Evolutionary conservation across 1,140 invertebrate species (phyloP), one percentile per base, ranked within the genome.

Genomic region (Drosophila funebris): DNA sequence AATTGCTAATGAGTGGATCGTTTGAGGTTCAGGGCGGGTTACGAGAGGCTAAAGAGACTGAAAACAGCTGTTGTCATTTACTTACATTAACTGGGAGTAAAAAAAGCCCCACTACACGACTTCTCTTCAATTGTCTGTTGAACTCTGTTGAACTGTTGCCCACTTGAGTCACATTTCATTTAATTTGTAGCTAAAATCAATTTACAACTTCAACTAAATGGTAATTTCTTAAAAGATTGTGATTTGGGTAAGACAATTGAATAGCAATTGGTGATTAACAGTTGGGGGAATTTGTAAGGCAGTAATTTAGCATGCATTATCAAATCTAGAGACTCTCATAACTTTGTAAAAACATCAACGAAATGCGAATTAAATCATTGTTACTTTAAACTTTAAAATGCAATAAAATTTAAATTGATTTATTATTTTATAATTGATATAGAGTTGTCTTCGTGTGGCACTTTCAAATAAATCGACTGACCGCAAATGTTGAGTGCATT

Each of bases 51-150:
- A 41, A 48, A 73, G 74, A 37, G 58, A 69, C 53, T 36, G 75
- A 66, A 33, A 73, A 48, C 82, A 87, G 82, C 82, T 87, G 82
- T 83, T 88, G 82, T 78, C 82, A 88, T 78, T 87, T 87, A 87
- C 78, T 66, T 53, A 54, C 48, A 60, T 41, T 41, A 41, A 20
- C 11, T 33, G 16, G 29, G 20, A 13, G n/a, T n/a, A n/a, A n/a
- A n/a, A n/a, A n/a, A 9, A 31, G 6, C 22, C 22, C 11, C 22
- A 29, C 3, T 18, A 4, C 27, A 11, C 2, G 8, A 14, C 7
- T 16, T 0, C 6, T 50, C n/a, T 13, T n/a, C 20, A 44, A 60
- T 56, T 75, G 43, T 62, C 60, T 62, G 63, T 62, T 85, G 82
- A 85, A 82, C 70, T 73, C 56, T 31, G 11, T 31, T 74, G 64